These are phyloP conservation scores for Tauraco hartlaubi DNA, from an alignment of 2,797 vertebrate species.

Conservation along the genomic window DNA sequence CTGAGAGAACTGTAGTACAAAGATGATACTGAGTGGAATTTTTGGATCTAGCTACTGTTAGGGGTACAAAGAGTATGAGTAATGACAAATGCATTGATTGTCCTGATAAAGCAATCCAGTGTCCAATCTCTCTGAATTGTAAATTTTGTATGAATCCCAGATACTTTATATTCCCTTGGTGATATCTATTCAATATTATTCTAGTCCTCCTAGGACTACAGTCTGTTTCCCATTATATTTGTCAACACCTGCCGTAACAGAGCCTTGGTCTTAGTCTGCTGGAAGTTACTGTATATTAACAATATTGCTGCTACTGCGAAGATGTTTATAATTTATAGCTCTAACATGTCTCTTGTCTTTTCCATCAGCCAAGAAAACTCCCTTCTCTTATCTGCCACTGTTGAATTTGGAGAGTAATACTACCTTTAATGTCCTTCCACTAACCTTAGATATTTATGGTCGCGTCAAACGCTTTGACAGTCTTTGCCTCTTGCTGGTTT, in stretches of 20 bases:
- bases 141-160: neutral
- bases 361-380: neutral
- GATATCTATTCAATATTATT: neutral
- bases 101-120: neutral
- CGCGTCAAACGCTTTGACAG: neutral
- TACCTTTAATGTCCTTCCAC: neutral
- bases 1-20: neutral
- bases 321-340: neutral
- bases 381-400: neutral
- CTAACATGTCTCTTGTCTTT: neutral
- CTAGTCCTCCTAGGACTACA: neutral
- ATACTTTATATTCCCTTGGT: neutral
- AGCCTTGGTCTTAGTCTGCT: neutral
- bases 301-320: neutral
- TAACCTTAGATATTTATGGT: slow-evolving; percentile 8
- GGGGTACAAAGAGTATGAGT: neutral
- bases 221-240: neutral
- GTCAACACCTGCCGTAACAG: neutral
- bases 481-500: neutral
- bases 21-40: neutral
- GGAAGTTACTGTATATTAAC: neutral
- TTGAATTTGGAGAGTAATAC: slow-evolving; percentile 1
- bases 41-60: neutral
- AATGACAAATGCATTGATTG: neutral
- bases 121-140: neutral